Conservation (phyloP, 2,888 invertebrate genomes). For the Spisula solida region DNA sequence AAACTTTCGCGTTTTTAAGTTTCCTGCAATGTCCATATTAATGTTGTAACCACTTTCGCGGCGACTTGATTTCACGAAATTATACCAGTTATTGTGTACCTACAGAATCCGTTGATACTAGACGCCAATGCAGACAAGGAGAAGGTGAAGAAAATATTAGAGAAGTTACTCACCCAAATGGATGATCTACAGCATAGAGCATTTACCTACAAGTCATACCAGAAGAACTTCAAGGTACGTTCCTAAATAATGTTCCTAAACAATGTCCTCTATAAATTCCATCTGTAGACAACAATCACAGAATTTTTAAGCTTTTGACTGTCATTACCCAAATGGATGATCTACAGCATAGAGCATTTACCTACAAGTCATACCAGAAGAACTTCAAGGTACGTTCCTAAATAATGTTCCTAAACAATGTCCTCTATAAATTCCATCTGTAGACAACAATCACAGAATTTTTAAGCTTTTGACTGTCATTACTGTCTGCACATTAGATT, state of each 20-base stretch:
- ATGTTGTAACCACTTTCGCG: no score
- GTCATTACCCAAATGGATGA: constrained; percentile 88
- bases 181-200: constrained; percentile 91
- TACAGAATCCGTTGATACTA: constrained; percentile 92
- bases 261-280: background rate
- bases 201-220: constrained; percentile 93
- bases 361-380: constrained; percentile 94
- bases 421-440: background rate
- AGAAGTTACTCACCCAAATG: constrained; percentile 91
- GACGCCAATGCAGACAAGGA: constrained; percentile 92
- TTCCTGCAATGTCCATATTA: background rate
- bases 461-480: no score
- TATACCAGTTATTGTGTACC: no score
- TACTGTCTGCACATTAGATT: no score
- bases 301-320: no score
- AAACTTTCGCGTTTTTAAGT: no score
- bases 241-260: no score
- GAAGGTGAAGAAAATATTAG: constrained; percentile 91
- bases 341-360: constrained; percentile 91
- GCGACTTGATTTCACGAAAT: no score
- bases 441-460: no score
- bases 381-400: constrained; percentile 91
- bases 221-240: constrained; percentile 94
- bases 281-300: no score
- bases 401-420: no score